Conservation (phyloP, 2,888 invertebrate genomes). For the Drosophila bunnanda region DNA sequence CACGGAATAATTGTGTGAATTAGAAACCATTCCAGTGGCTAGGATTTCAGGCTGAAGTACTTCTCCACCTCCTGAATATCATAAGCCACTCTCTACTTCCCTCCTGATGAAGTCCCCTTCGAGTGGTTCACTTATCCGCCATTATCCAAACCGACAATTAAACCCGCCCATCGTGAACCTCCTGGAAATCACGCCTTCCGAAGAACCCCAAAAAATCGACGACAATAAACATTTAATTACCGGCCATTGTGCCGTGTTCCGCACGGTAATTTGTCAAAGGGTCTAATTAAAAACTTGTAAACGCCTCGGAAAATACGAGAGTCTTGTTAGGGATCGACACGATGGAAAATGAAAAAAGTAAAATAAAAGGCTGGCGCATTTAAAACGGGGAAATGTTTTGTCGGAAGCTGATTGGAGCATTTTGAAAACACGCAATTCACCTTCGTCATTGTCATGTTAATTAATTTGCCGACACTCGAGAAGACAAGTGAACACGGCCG, state of each 20-base stretch:
- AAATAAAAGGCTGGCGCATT: conserved; percentile 10
- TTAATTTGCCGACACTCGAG: conserved; percentile 76
- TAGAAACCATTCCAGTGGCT: too few relatives aligned
- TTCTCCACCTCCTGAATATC: neutral
- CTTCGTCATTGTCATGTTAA: conserved; percentile 82
- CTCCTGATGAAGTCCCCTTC: conserved; percentile 10
- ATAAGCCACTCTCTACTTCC: neutral
- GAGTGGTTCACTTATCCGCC: conserved; percentile 17
- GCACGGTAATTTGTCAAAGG: conserved; percentile 55
- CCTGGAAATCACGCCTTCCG: conserved; percentile 37
- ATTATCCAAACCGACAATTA: conserved; percentile 31
- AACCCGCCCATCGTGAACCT: conserved; percentile 13
- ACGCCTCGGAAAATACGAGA: conserved; percentile 35
- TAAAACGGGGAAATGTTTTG: conserved; percentile 28
- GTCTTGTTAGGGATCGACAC: conserved; percentile 31
- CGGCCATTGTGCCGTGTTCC: conserved; percentile 38
- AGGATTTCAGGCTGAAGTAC: neutral
- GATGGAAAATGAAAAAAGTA: conserved; percentile 12
- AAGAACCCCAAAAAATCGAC: conserved; percentile 40
- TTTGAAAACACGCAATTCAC: conserved; percentile 75
- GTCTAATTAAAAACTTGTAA: conserved; percentile 76
- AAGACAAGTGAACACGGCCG: conserved; percentile 66
- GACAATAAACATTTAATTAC: conserved; percentile 79
- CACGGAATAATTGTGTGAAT: neutral
- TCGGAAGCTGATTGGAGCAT: conserved; percentile 44